These are phyloP conservation scores for Ceyx margarethae DNA, from an alignment of 2,113 vertebrate genomes.

Conservation along the genomic window DNA sequence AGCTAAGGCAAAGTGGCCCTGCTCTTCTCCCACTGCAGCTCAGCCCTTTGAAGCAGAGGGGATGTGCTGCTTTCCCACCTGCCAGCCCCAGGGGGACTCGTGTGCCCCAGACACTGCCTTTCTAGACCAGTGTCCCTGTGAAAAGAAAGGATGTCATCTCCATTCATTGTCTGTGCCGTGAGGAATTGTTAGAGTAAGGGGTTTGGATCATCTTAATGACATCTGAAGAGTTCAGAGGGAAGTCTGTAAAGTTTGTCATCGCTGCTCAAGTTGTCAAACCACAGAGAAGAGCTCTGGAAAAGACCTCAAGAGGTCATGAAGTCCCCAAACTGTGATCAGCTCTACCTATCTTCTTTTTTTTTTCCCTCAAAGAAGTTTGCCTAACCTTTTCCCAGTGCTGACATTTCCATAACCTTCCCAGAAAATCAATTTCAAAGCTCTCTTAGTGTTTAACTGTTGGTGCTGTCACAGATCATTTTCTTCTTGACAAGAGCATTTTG, in stretches of 20 bases:
- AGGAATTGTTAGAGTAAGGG: neutral
- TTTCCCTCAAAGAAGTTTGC: neutral
- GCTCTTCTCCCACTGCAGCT: neutral
- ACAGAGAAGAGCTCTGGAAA: conserved; percentile 2
- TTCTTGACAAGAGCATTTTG: conserved; percentile 31
- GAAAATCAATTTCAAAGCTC: conserved; percentile 30
- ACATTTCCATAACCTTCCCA: conserved; percentile 28
- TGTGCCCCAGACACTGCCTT: neutral
- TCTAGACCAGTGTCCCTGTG: neutral
- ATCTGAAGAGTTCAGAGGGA: conserved; percentile 4
- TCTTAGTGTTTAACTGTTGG: conserved; percentile 27
- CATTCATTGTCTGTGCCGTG: neutral
- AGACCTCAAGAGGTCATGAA: conserved; percentile 4
- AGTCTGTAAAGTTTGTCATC: conserved; percentile 17
- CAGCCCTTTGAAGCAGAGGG: neutral
- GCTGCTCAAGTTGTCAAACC: conserved; percentile 24
- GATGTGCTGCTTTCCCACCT: neutral
- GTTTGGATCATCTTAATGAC: conserved; percentile 2
- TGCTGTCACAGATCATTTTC: conserved; percentile 44
- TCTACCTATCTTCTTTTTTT: neutral
- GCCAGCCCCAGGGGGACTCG: neutral
- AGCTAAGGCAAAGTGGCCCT: neutral
- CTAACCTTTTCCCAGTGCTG: conserved; percentile 32
- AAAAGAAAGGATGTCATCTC: neutral
- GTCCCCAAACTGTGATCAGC: neutral